A percentile compares a stretch with the other conserved stretches of the same genome.
Conservation (phyloP, 2,113 vertebrate species). For the Bufo bufo region DNA sequence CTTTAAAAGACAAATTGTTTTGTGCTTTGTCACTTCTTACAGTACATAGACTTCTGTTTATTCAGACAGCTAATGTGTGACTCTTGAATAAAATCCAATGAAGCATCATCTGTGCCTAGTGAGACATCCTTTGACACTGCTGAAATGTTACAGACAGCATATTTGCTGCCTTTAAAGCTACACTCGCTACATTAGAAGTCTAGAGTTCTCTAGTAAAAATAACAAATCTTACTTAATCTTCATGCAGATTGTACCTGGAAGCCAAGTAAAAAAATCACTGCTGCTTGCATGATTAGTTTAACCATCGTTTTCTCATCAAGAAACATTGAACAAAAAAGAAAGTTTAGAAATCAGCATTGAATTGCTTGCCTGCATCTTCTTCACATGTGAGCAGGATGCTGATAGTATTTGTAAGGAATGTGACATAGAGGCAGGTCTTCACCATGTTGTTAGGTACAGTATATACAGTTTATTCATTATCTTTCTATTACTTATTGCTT, state of each 20-base stretch:
- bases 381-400: conserved; percentile 19
- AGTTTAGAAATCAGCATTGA: conserved; percentile 51
- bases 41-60: conserved; percentile 20
- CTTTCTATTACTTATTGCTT: background rate
- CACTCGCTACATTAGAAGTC: conserved; percentile 1
- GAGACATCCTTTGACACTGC: conserved; percentile 26
- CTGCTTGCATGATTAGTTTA: conserved; percentile 41
- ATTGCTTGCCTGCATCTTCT: conserved; percentile 37
- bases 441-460: background rate
- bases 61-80: conserved; percentile 30
- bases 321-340: conserved; percentile 48
- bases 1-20: no score
- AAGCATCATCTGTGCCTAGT: conserved; percentile 24
- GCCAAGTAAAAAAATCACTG: conserved; percentile 24
- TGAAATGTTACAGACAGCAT: conserved; percentile 14
- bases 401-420: background rate
- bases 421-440: background rate
- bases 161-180: conserved; percentile 27
- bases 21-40: background rate
- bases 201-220: conserved; percentile 38
- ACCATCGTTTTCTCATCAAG: conserved; percentile 52
- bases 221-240: conserved; percentile 35
- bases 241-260: conserved; percentile 48
- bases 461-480: background rate
- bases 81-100: conserved; percentile 38